These are phyloP conservation scores for Hyperopisus bebe DNA, from an alignment of 2,113 vertebrate species.

Conservation along the genomic window DNA sequence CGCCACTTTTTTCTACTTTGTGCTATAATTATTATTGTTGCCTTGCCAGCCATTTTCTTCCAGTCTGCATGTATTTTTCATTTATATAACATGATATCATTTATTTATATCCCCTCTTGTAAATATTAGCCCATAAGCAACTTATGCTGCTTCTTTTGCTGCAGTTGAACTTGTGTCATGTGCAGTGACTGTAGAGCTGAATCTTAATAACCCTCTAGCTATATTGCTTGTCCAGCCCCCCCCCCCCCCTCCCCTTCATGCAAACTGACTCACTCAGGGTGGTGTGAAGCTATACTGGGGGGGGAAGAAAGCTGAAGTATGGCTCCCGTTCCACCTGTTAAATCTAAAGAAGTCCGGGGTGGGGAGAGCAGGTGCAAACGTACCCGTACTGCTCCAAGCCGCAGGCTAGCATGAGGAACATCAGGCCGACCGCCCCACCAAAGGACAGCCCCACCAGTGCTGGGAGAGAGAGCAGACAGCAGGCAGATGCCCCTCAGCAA, in stretches of 20 bases:
- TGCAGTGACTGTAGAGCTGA: too few species aligned
- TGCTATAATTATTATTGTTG: background rate
- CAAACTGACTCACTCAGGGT: background rate
- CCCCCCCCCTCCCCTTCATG: background rate
- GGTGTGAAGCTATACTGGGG: background rate
- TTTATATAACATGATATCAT: too few species aligned
- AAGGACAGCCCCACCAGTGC: constrained; percentile 71
- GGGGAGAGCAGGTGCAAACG: constrained; percentile 31
- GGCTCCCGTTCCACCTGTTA: background rate
- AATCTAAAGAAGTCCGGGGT: background rate
- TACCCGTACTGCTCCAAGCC: constrained; percentile 70
- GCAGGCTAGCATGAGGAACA: constrained; percentile 73
- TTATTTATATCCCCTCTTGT: too few species aligned
- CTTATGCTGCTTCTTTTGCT: too few species aligned
- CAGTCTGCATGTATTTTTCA: too few species aligned
- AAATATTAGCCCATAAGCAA: too few species aligned
- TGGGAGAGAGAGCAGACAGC: constrained; percentile 41
- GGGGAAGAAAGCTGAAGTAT: background rate
- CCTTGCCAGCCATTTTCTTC: background rate
- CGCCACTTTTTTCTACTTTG: background rate
- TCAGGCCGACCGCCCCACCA: constrained; percentile 70
- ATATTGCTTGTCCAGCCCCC: too few species aligned
- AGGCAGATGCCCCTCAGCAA: background rate
- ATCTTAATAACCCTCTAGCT: too few species aligned
- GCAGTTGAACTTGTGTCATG: too few species aligned